Percentiles rank a stretch among this genome's conserved stretches.
Evolutionary conservation across 2,113 vertebrate species (phyloP).

Genomic region (Lagenorhynchus albirostris): DNA sequence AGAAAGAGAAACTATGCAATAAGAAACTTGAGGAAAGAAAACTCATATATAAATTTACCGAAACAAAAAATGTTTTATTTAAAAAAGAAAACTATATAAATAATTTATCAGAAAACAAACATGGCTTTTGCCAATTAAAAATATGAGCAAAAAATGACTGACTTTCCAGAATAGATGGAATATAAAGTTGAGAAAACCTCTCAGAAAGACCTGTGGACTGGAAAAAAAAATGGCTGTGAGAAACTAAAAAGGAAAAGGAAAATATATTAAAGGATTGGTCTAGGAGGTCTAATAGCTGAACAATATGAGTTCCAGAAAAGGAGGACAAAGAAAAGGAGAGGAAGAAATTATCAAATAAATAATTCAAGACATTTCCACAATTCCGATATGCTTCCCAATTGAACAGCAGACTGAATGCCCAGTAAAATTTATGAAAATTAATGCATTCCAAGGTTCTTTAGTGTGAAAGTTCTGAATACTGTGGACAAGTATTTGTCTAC

Average conservation of each 20-base stretch:
- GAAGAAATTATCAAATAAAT: background rate
- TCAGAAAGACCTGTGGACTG: background rate
- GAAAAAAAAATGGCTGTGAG: background rate
- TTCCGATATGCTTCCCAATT: background rate
- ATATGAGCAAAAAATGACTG: background rate
- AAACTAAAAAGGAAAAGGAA: background rate
- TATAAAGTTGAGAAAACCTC: background rate
- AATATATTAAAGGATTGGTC: background rate
- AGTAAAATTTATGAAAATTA: background rate
- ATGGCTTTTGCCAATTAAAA: background rate
- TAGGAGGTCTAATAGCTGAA: background rate
- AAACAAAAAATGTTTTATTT: background rate
- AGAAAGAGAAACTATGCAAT: background rate
- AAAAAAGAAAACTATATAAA: background rate
- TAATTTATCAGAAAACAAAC: background rate
- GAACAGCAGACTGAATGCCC: background rate
- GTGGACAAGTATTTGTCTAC: background rate
- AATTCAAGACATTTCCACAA: background rate
- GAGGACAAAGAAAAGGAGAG: background rate
- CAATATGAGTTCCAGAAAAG: background rate
- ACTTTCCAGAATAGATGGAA: background rate
- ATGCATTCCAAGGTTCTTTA: background rate
- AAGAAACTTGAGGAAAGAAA: background rate
- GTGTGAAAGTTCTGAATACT: background rate
- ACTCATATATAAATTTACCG: background rate